Evolutionary conservation across 2,888 invertebrate genomes (phyloP).

Genomic region (Zhengitettix transpicula): DNA sequence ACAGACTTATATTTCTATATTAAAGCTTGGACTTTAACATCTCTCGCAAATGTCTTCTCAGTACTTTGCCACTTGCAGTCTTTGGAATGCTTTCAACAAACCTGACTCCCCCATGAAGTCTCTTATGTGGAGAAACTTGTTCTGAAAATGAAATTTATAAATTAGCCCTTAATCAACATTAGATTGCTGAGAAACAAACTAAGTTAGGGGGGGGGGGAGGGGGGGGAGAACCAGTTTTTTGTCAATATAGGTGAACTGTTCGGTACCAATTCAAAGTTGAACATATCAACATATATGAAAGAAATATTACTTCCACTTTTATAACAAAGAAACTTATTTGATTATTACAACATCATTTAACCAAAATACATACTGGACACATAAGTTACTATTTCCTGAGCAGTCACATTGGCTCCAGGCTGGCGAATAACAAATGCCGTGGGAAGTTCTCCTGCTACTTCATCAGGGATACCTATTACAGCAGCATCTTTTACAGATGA

Average conservation of each 20-base stretch:
- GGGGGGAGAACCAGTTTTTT: too few species aligned
- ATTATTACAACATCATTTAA: not conserved
- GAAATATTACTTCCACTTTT: too few species aligned
- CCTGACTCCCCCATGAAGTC: constrained; percentile 55
- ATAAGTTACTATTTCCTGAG: constrained; percentile 35
- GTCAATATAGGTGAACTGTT: too few species aligned
- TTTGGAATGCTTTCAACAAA: constrained; percentile 62
- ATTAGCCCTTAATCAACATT: too few species aligned
- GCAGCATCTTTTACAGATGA: constrained; percentile 57
- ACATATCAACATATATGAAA: too few species aligned
- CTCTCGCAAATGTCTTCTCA: constrained; percentile 42
- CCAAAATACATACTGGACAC: constrained; percentile 20
- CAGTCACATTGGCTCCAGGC: constrained; percentile 30
- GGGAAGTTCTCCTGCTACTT: constrained; percentile 56
- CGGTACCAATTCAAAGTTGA: too few species aligned
- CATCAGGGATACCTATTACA: constrained; percentile 62
- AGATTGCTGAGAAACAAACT: too few species aligned
- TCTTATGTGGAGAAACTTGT: constrained; percentile 54
- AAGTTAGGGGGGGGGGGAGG: too few species aligned
- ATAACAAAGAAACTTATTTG: not conserved
- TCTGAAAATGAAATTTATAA: constrained; percentile 20
- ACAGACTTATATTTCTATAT: not conserved
- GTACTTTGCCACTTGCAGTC: constrained; percentile 61
- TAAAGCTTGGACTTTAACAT: constrained; percentile 18
- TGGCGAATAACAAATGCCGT: constrained; percentile 56